Percentiles rank a stretch among this genome's conserved stretches.
Conservation (phyloP, 2,113 vertebrate genomes). For the Anolis sagrei region DNA sequence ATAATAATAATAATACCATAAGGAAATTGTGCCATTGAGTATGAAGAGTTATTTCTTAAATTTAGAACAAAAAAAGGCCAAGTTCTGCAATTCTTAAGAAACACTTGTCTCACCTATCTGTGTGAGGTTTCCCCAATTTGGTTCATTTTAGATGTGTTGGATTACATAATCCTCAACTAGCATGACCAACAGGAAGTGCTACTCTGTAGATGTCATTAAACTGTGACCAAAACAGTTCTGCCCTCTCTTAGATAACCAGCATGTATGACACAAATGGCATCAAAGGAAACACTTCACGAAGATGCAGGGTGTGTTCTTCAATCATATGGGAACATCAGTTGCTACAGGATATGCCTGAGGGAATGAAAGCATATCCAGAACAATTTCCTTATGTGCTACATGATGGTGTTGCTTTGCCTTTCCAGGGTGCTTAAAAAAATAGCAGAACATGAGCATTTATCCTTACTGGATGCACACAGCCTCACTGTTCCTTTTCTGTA, state of each 20-base stretch:
- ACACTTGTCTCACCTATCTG: no score
- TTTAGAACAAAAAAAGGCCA: no score
- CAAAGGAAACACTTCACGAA: background rate
- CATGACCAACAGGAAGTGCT: background rate
- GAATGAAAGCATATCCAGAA: background rate
- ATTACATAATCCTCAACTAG: no score
- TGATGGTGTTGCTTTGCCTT: background rate
- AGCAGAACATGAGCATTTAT: no score
- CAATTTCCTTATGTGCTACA: background rate
- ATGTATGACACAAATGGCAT: background rate
- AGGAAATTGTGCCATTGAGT: no score
- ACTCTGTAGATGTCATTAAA: background rate
- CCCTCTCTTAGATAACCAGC: background rate
- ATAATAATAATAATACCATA: no score
- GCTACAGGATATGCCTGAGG: background rate
- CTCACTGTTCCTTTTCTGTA: no score
- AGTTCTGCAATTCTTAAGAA: no score
- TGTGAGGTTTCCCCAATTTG: no score
- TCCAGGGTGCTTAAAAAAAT: background rate
- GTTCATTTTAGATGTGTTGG: no score
- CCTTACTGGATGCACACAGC: no score
- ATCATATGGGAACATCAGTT: background rate
- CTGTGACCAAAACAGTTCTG: background rate
- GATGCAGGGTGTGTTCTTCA: background rate
- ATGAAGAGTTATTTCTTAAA: no score